Conservation (phyloP, 2,797 vertebrate genomes). For the Pangasius djambal region DNA sequence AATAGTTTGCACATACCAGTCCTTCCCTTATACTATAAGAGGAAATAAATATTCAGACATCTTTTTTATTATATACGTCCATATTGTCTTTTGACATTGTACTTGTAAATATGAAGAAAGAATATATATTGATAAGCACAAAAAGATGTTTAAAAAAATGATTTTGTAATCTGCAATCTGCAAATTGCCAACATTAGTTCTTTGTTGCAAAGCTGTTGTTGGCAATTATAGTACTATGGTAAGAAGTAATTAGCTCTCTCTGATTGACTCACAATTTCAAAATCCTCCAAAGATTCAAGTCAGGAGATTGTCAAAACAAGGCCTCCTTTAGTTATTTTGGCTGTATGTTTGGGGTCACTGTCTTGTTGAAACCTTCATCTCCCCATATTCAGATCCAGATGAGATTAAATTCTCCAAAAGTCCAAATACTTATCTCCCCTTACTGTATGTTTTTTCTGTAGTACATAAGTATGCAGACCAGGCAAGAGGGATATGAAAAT, state of each 20-base stretch:
- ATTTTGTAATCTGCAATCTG: not conserved
- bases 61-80: not conserved
- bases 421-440: not conserved
- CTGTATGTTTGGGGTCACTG: not conserved
- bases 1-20: not conserved
- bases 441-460: not conserved
- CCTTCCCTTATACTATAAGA: not conserved
- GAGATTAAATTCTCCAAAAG: not conserved
- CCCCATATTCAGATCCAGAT: not conserved
- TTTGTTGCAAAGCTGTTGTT: not conserved
- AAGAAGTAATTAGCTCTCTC: not conserved
- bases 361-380: not conserved
- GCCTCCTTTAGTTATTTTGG: not conserved
- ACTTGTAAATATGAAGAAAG: not conserved
- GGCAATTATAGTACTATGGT: not conserved
- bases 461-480: not conserved
- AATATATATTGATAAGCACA: not conserved
- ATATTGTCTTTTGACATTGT: slow-evolving; percentile 1
- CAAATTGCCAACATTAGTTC: not conserved
- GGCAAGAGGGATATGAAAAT: not conserved
- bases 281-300: not conserved
- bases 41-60: not conserved
- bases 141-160: not conserved
- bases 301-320: not conserved
- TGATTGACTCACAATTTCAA: not conserved